Percentiles rank a stretch among this genome's conserved stretches.
phyloP scores from a whole-genome alignment of 2,113 vertebrate species.

The Mohoua ochrocephala region DNA sequence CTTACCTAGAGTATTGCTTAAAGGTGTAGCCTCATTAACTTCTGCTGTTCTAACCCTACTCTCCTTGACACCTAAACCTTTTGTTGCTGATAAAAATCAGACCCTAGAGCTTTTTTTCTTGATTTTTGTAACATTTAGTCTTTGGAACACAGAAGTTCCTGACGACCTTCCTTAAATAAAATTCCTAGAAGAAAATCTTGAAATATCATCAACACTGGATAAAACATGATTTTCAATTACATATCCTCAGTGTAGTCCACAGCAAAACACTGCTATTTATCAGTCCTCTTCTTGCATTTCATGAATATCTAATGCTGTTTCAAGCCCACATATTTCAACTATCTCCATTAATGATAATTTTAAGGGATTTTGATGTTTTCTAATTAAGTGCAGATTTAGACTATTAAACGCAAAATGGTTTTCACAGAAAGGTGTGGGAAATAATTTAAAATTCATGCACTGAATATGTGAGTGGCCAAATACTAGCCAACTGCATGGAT shows the following conservation, averaged over 20 bases:
- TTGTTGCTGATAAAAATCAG: background rate
- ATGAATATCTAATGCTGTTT: background rate
- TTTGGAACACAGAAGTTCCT: background rate
- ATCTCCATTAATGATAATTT: background rate
- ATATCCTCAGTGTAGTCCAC: background rate
- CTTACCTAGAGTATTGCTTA: background rate
- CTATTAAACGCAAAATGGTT: background rate
- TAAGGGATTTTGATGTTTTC: background rate
- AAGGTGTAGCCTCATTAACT: background rate
- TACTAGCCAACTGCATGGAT: background rate
- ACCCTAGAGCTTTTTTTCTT: background rate
- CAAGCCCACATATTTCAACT: background rate
- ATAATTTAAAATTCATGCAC: background rate
- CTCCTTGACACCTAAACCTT: background rate
- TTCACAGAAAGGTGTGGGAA: background rate
- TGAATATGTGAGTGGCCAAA: background rate
- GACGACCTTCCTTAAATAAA: background rate
- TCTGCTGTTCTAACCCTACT: background rate
- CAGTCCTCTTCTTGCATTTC: background rate
- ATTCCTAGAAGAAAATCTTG: background rate
- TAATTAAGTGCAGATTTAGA: background rate
- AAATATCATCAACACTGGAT: background rate
- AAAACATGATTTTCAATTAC: background rate
- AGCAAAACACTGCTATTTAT: background rate
- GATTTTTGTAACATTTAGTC: background rate